These are phyloP conservation scores for Danio kyathit DNA, from an alignment of 2,797 vertebrate species.

Conservation along the genomic window DNA sequence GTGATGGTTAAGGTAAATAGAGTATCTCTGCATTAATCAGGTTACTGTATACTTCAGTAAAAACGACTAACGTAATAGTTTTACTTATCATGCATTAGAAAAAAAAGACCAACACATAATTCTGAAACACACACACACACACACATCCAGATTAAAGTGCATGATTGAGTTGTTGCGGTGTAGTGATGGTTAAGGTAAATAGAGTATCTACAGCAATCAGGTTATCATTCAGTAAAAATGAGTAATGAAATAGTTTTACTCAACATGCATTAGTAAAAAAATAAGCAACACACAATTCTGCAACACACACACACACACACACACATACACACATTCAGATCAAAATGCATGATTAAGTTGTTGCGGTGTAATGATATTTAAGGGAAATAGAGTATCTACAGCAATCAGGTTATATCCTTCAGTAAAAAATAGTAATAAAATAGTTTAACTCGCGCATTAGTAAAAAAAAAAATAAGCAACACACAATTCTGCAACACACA, in stretches of 20 bases:
- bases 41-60: too few species aligned
- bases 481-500: too few species aligned
- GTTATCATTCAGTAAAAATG: too few species aligned
- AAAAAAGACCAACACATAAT: too few species aligned
- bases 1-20: too few species aligned
- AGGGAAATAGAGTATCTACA: background rate
- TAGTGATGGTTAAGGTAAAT: background rate
- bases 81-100: too few species aligned
- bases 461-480: too few species aligned
- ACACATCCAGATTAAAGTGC: background rate
- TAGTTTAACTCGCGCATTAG: background rate
- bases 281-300: background rate
- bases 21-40: background rate
- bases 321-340: too few species aligned
- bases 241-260: background rate
- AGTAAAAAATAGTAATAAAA: background rate
- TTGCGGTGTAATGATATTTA: too few species aligned
- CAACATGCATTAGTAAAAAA: background rate
- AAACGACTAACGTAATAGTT: too few species aligned
- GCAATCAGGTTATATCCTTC: background rate
- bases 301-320: too few species aligned
- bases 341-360: background rate
- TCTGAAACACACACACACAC: background rate
- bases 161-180: background rate
- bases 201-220: background rate